These are phyloP conservation scores for Eleutherodactylus coqui DNA, from an alignment of 2,797 vertebrate genomes.

Conservation along the genomic window DNA sequence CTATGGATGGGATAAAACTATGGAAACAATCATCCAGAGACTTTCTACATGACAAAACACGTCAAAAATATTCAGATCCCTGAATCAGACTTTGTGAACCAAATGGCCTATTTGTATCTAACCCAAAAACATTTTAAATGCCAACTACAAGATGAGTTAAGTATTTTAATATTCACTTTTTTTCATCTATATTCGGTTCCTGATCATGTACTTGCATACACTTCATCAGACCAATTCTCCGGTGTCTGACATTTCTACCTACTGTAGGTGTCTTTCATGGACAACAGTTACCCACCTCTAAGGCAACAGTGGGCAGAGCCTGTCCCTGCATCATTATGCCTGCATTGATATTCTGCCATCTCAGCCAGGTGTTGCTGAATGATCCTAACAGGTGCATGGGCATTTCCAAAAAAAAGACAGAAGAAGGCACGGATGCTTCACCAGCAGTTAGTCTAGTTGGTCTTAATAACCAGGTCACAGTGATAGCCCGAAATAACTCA, in stretches of 20 bases:
- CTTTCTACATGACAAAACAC: too few relatives aligned
- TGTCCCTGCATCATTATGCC: conserved; percentile 64
- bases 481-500: conserved; percentile 54
- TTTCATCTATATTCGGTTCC: too few relatives aligned
- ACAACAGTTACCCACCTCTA: conserved; percentile 66
- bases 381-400: conserved; percentile 73
- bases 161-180: too few relatives aligned
- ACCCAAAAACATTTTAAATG: too few relatives aligned
- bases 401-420: not conserved
- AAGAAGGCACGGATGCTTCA: conserved; percentile 51
- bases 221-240: too few relatives aligned
- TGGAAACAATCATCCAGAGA: too few relatives aligned
- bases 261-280: not conserved
- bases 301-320: conserved; percentile 65
- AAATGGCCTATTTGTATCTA: too few relatives aligned
- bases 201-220: not conserved
- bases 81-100: too few relatives aligned
- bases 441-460: not conserved
- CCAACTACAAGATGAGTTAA: too few relatives aligned
- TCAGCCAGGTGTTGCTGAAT: conserved; percentile 74
- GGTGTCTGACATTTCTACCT: not conserved
- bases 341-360: conserved; percentile 74
- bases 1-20: too few relatives aligned
- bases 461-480: conserved; percentile 51
- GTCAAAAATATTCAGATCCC: too few relatives aligned